Conservation (phyloP, 2,888 invertebrate genomes). For the Ophioninae sp. region DNA sequence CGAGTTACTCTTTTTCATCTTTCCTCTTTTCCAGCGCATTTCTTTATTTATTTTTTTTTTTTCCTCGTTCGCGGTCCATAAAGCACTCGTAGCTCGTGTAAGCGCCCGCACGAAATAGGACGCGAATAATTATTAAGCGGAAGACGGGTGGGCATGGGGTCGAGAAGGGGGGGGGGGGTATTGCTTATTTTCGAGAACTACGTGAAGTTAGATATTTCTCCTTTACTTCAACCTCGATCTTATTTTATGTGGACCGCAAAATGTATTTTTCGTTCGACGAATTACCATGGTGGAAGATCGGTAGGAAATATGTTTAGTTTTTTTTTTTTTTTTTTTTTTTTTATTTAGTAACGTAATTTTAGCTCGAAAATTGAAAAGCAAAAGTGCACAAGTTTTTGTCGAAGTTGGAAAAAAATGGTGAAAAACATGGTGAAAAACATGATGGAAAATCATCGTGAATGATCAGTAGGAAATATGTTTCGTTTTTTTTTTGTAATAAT, state of each 20-base stretch:
- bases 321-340: no score
- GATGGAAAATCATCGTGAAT: no score
- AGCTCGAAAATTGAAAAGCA: no score
- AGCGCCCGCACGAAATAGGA: not conserved
- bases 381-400: no score
- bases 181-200: not conserved
- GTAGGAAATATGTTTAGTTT: no score
- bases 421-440: no score
- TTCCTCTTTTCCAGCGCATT: not conserved
- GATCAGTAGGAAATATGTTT: no score
- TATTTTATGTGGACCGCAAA: not conserved
- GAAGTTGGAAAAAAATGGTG: no score
- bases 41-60: conserved; percentile 10
- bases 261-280: no score
- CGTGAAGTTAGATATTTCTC: not conserved
- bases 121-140: not conserved
- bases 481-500: no score
- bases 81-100: not conserved
- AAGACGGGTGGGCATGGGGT: not conserved
- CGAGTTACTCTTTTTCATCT: not conserved
- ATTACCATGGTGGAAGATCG: no score
- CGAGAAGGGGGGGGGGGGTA: not conserved
- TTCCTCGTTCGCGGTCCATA: not conserved
- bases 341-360: no score
- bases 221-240: not conserved